Conservation (phyloP, 1,140 invertebrate species). For the Dendrolimus kikuchii region DNA sequence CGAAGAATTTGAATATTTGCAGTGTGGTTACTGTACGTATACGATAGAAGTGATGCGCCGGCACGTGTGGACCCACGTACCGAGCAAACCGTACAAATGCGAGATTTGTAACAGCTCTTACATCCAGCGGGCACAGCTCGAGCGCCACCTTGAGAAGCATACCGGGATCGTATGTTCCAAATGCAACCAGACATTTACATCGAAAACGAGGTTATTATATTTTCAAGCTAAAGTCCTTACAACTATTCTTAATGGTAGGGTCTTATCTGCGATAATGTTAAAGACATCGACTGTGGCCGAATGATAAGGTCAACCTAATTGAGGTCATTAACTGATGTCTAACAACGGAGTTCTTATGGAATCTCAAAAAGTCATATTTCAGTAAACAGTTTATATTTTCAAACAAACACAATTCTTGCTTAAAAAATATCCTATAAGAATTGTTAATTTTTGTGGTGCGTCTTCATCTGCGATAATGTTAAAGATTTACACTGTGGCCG, state of each 20-base stretch:
- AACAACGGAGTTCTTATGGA: too few relatives aligned
- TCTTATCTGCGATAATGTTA: too few relatives aligned
- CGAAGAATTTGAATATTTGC: slow-evolving; percentile 2
- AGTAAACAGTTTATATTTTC: too few relatives aligned
- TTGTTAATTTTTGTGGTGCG: too few relatives aligned
- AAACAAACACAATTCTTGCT: too few relatives aligned
- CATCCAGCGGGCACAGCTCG: slow-evolving; percentile 50
- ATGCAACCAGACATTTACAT: slow-evolving; percentile 26
- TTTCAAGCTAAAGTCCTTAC: neutral
- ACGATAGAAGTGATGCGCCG: slow-evolving; percentile 59
- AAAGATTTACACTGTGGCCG: too few relatives aligned
- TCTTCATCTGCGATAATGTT: too few relatives aligned
- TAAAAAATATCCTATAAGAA: too few relatives aligned
- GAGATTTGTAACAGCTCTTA: slow-evolving; percentile 36
- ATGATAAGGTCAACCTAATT: too few relatives aligned
- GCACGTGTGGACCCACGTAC: slow-evolving; percentile 45
- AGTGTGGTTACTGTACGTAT: slow-evolving; percentile 60
- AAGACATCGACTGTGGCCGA: too few relatives aligned
- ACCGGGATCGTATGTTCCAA: slow-evolving; percentile 25
- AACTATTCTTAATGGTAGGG: neutral
- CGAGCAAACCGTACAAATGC: slow-evolving; percentile 55
- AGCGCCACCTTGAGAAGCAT: slow-evolving; percentile 41
- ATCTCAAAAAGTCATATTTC: too few relatives aligned
- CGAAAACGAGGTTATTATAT: slow-evolving; percentile 27
- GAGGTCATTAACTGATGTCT: too few relatives aligned